Conservation (phyloP, 2,113 vertebrate species). For the Microcebus lehilahytsara region DNA sequence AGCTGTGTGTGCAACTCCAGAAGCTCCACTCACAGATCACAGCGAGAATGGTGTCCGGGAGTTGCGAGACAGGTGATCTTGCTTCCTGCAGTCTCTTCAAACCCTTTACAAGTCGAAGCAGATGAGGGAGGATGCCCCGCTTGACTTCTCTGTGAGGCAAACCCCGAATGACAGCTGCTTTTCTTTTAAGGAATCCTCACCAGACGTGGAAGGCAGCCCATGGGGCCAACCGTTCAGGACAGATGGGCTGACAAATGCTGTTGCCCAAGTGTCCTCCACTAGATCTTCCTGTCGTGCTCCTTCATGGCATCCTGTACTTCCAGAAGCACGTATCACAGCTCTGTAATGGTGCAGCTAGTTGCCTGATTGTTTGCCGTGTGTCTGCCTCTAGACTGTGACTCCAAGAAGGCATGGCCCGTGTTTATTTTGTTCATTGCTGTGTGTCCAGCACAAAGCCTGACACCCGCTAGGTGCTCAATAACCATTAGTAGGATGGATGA, state of each 20-base stretch:
- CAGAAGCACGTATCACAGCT: not conserved
- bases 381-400: not conserved
- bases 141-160: not conserved
- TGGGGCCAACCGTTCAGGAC: not conserved
- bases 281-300: not conserved
- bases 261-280: conserved; percentile 3
- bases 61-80: not conserved
- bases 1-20: not conserved
- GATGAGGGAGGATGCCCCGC: not conserved
- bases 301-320: not conserved
- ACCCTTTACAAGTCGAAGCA: conserved; percentile 1
- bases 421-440: not conserved
- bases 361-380: not conserved
- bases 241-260: conserved; percentile 45
- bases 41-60: not conserved
- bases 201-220: not conserved
- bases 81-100: not conserved
- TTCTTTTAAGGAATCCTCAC: conserved; percentile 16
- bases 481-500: not conserved
- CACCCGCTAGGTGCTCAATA: not conserved
- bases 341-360: not conserved
- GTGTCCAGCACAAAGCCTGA: not conserved
- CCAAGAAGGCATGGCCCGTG: not conserved
- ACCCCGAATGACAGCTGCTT: conserved; percentile 22
- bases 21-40: not conserved